Conservation (phyloP, 2,888 invertebrate genomes). For the Acanthoscelides obtectus region DNA sequence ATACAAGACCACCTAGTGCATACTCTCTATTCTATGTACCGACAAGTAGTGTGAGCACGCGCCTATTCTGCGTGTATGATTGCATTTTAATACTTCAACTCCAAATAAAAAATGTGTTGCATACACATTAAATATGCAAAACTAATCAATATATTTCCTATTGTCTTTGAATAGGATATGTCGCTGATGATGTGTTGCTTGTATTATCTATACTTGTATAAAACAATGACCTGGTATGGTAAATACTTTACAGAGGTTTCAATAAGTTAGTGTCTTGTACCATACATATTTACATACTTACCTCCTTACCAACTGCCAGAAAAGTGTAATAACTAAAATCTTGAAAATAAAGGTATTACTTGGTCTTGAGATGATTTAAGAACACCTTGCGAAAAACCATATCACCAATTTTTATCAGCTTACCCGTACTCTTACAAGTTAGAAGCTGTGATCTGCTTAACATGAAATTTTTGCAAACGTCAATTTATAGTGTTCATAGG, state of each 20-base stretch:
- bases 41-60: not conserved
- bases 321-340: no score
- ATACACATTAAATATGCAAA: not conserved
- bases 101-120: not conserved
- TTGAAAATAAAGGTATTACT: no score
- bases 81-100: not conserved
- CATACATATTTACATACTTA: no score
- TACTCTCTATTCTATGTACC: not conserved
- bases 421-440: no score
- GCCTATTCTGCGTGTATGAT: not conserved
- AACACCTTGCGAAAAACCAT: no score
- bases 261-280: not conserved
- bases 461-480: no score
- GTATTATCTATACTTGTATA: not conserved
- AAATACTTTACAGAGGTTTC: not conserved
- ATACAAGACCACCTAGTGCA: not conserved
- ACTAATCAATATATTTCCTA: not conserved
- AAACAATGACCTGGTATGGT: not conserved
- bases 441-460: no score
- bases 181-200: not conserved
- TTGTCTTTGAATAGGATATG: not conserved
- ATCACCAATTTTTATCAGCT: no score
- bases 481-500: no score
- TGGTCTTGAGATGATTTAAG: no score
- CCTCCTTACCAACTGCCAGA: no score